Conservation (phyloP, 2,113 vertebrate genomes). For the Hyla sarda region DNA sequence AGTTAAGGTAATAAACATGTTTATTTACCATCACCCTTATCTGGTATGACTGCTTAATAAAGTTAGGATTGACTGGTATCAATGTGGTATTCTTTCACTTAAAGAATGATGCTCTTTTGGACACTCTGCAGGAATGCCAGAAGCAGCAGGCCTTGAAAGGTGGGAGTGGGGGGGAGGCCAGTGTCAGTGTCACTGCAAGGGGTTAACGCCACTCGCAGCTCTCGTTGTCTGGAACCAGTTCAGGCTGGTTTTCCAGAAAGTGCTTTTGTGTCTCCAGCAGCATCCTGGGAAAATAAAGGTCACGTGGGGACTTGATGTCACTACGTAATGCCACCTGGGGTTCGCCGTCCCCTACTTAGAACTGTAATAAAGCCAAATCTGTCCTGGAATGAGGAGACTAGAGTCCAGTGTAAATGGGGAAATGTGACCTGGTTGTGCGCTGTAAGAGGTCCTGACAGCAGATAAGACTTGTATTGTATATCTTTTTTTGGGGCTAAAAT, state of each 20-base stretch:
- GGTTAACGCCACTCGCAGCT: slow-evolving; percentile 83
- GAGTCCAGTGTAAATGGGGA: not conserved
- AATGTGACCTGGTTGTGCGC: not conserved
- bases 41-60: too few relatives aligned
- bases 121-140: slow-evolving; percentile 73
- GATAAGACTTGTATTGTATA: not conserved
- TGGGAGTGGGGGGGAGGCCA: slow-evolving; percentile 42
- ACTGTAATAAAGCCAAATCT: not conserved
- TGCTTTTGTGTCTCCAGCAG: slow-evolving; percentile 82
- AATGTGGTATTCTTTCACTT: slow-evolving; percentile 56
- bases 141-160: slow-evolving; percentile 53
- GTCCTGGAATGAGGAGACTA: not conserved
- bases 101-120: slow-evolving; percentile 63
- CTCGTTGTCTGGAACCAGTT: slow-evolving; percentile 83
- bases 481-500: not conserved
- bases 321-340: slow-evolving; percentile 55
- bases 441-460: not conserved
- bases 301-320: slow-evolving; percentile 87
- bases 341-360: not conserved
- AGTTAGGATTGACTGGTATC: not conserved
- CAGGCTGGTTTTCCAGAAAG: slow-evolving; percentile 88
- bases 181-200: slow-evolving; percentile 69
- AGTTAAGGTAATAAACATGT: too few relatives aligned
- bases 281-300: slow-evolving; percentile 83
- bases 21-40: too few relatives aligned